A percentile compares a stretch with the other conserved stretches of the same genome.
Evolutionary conservation across 2,888 invertebrate genomes (phyloP).

Genomic region (Helleia helle): DNA sequence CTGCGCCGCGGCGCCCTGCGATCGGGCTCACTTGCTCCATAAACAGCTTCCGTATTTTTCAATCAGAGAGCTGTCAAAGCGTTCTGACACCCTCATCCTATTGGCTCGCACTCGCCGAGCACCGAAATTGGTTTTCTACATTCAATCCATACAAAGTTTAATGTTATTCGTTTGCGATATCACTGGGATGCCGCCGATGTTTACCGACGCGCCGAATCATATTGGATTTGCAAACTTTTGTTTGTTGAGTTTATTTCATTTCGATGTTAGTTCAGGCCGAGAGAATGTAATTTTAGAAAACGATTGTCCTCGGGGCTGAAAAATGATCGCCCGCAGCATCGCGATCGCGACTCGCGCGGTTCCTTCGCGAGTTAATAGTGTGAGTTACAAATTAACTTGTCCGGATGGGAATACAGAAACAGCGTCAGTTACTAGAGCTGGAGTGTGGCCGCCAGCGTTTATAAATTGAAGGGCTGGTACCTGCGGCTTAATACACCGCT

Average conservation of each 20-base stretch:
- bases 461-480: conserved; percentile 74
- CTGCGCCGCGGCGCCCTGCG: conserved; percentile 21
- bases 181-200: conserved; percentile 73
- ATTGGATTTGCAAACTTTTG: conserved; percentile 75
- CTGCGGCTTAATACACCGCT: conserved; percentile 74
- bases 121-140: conserved; percentile 76
- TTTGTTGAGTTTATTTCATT: conserved; percentile 74
- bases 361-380: conserved; percentile 9
- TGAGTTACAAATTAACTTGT: conserved; percentile 56
- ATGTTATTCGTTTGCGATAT: conserved; percentile 75
- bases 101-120: conserved; percentile 73
- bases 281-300: conserved; percentile 63
- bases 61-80: conserved; percentile 78
- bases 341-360: too few species aligned
- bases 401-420: conserved; percentile 47
- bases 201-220: conserved; percentile 72
- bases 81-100: conserved; percentile 76
- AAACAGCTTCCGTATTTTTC: conserved; percentile 77
- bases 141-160: conserved; percentile 75
- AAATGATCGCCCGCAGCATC: neutral
- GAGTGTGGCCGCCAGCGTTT: conserved; percentile 63
- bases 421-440: conserved; percentile 34
- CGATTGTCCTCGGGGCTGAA: conserved; percentile 40
- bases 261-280: conserved; percentile 67
- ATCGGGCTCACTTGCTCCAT: conserved; percentile 61